These are phyloP conservation scores for Chironomus tepperi DNA, from an alignment of 1,140 invertebrate species.

Conservation along the genomic window DNA sequence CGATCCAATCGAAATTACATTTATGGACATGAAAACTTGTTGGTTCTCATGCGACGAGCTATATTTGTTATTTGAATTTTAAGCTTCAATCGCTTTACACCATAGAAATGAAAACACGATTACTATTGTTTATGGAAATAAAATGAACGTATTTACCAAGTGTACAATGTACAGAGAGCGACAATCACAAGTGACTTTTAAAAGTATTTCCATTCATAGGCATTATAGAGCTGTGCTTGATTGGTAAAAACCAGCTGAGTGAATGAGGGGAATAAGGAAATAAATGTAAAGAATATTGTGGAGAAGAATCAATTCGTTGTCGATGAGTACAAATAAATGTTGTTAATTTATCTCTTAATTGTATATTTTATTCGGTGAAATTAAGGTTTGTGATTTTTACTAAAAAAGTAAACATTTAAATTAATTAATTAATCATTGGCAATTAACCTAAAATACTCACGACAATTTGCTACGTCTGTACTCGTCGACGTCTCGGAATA, in stretches of 20 bases:
- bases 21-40: neutral
- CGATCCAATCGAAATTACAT: neutral
- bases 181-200: constrained; percentile 1
- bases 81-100: neutral
- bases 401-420: no score
- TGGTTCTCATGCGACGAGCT: neutral
- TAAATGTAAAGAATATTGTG: neutral
- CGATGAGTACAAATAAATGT: neutral
- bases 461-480: no score
- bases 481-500: no score
- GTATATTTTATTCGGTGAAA: no score
- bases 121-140: neutral
- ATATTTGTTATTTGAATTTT: neutral
- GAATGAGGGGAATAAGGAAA: neutral
- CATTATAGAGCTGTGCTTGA: neutral
- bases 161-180: neutral
- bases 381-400: no score
- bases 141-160: neutral
- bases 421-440: no score
- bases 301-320: neutral
- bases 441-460: no score
- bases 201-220: constrained; percentile 1
- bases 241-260: neutral
- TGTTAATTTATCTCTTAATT: no score
- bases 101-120: neutral